Evolutionary conservation across 1,140 invertebrate genomes (phyloP), one percentile per base, ranked within the genome.

Genomic region (Cotesia typhae): DNA sequence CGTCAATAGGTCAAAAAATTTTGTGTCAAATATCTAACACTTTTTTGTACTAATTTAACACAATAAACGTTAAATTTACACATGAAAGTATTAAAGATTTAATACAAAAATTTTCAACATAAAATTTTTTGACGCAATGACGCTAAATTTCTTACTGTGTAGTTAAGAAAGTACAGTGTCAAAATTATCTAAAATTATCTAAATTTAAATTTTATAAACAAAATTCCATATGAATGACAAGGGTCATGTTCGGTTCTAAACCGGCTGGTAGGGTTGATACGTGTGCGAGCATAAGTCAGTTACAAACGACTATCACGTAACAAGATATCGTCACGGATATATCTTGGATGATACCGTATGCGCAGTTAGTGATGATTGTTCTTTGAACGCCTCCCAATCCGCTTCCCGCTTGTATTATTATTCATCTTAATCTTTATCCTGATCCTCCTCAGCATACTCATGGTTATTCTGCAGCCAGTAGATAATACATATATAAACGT

Each of bases 241-340:
- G 52, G 35, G 61, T 64, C 37, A 41, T n/a, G 61, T 3, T 10
- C 38, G 4, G 52, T 10, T 66, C 47, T 12, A 9, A 12, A 28
- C 35, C 12, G n/a, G 17, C 4, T 41, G 12, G n/a, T 57, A 36
- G 14, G n/a, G 7, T 14, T 55, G 6, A 28, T 36, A 57, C 35
- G 66, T 55, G 20, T 10, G 52, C 35, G n/a, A 28, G 7, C 52
- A 72, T 73, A 77, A 68, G 71, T 78, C 76, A 79, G 76, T 76
- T 74, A 77, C 79, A 80, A 81, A 81, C 79, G 78, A 81, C 79
- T 74, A 79, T 79, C 80, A 81, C 80, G 79, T 81, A 81, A 79
- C 75, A 76, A 73, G 71, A 78, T 76, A 74, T 74, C 78, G 75
- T 80, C 79, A 80, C 77, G 79, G 63, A 74, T 77, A 77, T 75